phyloP scores from a whole-genome alignment of 2,888 invertebrate genomes.

The Heliconius ethilla region DNA sequence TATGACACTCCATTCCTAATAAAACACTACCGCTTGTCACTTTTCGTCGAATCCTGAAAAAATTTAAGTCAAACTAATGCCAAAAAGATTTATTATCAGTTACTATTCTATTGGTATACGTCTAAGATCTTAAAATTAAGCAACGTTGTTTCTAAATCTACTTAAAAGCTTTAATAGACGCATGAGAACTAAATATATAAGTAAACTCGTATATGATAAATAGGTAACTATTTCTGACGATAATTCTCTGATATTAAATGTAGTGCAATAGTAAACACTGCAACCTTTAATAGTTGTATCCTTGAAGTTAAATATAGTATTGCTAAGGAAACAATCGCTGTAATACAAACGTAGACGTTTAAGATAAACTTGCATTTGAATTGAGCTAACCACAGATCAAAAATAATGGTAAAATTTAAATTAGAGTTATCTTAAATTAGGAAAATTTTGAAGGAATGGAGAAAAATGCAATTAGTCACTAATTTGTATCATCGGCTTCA shows the following conservation, averaged over 20 bases:
- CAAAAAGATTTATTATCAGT: too few relatives aligned
- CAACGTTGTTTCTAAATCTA: neutral
- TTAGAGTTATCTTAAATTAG: neutral
- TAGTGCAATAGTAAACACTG: constrained; percentile 13
- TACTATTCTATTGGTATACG: too few relatives aligned
- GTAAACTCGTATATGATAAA: neutral
- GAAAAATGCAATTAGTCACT: neutral
- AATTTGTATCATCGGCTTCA: too few relatives aligned
- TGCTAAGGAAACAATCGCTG: constrained; percentile 20
- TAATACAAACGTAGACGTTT: neutral
- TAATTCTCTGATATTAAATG: constrained; percentile 17
- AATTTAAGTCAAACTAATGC: neutral
- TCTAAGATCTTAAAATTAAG: neutral
- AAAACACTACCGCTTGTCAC: too few relatives aligned
- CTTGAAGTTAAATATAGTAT: constrained; percentile 26
- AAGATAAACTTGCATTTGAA: neutral
- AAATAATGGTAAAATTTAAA: neutral
- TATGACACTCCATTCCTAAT: too few relatives aligned
- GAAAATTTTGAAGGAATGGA: neutral
- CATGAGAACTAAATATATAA: neutral
- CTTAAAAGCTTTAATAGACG: neutral
- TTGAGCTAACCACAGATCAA: neutral
- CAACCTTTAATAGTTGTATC: constrained; percentile 26
- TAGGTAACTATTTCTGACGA: neutral
- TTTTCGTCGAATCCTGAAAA: neutral